Evolutionary conservation across 2,797 vertebrate genomes (phyloP).

Genomic region (Sebastes kiyomatsui): DNA sequence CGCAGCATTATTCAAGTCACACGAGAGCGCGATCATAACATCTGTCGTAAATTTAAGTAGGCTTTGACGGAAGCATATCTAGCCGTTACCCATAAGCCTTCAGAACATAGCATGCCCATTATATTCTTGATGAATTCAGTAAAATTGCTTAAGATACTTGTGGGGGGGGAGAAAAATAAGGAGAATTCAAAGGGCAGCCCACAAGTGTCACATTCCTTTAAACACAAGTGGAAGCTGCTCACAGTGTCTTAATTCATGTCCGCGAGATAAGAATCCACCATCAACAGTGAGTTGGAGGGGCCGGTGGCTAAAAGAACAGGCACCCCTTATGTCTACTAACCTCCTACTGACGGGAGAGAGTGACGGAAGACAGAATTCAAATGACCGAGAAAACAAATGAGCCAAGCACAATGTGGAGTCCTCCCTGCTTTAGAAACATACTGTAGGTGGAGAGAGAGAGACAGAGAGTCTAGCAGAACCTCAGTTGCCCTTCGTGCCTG

Average conservation of each 20-base stretch:
- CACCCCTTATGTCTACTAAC: conserved; percentile 77
- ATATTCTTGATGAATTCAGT: conserved; percentile 67
- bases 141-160: conserved; percentile 56
- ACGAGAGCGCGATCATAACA: conserved; percentile 40
- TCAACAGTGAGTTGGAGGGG: conserved; percentile 77
- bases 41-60: conserved; percentile 57
- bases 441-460: conserved; percentile 44
- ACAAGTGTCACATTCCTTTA: conserved; percentile 80
- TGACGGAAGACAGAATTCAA: conserved; percentile 35
- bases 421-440: conserved; percentile 23
- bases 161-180: conserved; percentile 62
- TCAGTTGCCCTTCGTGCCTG: conserved; percentile 23
- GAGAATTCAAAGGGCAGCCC: conserved; percentile 77
- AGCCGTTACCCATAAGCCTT: conserved; percentile 41
- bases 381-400: conserved; percentile 57
- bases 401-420: conserved; percentile 25
- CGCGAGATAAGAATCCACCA: conserved; percentile 79
- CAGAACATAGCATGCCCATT: conserved; percentile 71
- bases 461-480: conserved; percentile 2
- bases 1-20: conserved; percentile 23
- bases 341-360: conserved; percentile 74
- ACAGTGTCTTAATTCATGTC: conserved; percentile 82
- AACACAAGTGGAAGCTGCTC: conserved; percentile 75
- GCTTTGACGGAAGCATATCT: conserved; percentile 52
- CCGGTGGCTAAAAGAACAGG: conserved; percentile 79